Evolutionary conservation across 2,888 invertebrate genomes (phyloP).

Genomic region (Theodoxus fluviatilis): DNA sequence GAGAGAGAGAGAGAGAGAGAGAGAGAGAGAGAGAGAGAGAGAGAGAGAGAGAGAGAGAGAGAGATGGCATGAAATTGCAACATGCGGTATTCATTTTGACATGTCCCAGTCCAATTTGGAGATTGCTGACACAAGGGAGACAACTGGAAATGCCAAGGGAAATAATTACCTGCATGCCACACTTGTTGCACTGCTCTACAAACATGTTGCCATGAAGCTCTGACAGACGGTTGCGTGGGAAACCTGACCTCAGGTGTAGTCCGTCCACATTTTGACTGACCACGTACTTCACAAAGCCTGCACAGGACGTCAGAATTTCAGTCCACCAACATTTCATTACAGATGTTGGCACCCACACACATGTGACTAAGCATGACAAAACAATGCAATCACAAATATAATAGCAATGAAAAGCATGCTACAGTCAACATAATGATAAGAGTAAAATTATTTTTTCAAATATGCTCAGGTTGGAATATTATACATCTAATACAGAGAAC

Average conservation of each 20-base stretch:
- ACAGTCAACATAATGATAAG: no score
- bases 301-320: constrained; percentile 17
- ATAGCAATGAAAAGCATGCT: no score
- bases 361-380: no score
- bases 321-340: not conserved
- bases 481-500: no score
- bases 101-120: not conserved
- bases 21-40: no score
- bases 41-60: not conserved
- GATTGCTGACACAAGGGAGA: not conserved
- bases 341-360: no score
- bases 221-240: constrained; percentile 80
- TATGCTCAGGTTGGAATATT: no score
- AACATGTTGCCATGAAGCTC: constrained; percentile 99
- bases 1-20: no score
- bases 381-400: no score
- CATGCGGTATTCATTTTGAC: not conserved
- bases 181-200: constrained; percentile 88
- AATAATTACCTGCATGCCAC: constrained; percentile 67
- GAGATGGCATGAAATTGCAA: not conserved
- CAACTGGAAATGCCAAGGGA: not conserved
- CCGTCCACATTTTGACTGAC: constrained; percentile 99
- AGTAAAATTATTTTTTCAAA: no score
- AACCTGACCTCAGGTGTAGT: constrained; percentile 88
- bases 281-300: constrained; percentile 76